Percentiles rank a stretch among this genome's conserved stretches.
Conservation (phyloP, 30 jellyfish, hydroid and myxozoan genomes). For the Turritopsis dohrnii region DNA sequence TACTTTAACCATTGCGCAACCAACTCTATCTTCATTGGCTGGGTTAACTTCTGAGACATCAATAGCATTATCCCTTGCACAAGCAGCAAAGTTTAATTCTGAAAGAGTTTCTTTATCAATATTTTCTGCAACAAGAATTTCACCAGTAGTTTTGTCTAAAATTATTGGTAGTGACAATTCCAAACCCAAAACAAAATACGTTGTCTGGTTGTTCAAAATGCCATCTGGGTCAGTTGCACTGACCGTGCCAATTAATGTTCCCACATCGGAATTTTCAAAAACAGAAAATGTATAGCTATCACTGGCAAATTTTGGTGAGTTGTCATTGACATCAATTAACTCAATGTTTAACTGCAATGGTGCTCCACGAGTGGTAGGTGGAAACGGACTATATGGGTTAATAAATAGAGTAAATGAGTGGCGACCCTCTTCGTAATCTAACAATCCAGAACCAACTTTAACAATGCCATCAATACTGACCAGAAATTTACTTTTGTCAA, state of each 20-base stretch:
- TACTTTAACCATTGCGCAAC: conserved; percentile 40
- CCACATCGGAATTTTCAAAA: background rate
- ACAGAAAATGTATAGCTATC: conserved; percentile 17
- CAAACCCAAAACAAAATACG: background rate
- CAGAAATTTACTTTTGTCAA: background rate
- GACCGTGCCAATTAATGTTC: conserved; percentile 16
- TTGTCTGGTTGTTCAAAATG: background rate
- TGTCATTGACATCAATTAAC: conserved; percentile 35
- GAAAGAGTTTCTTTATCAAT: conserved; percentile 38
- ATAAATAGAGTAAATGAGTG: background rate
- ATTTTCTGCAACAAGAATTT: conserved; percentile 28
- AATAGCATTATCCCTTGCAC: conserved; percentile 60
- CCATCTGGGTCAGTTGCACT: conserved; percentile 31
- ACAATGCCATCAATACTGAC: conserved; percentile 37
- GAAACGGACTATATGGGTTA: conserved; percentile 42
- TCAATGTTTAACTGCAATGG: conserved; percentile 1
- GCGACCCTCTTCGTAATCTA: conserved; percentile 25
- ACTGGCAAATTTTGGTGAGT: conserved; percentile 21
- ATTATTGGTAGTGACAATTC: conserved; percentile 3
- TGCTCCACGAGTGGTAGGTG: background rate
- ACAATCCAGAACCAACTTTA: background rate
- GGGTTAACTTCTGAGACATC: conserved; percentile 6
- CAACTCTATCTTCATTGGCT: conserved; percentile 6
- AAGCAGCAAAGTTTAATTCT: conserved; percentile 11
- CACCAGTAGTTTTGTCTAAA: conserved; percentile 46